These are phyloP conservation scores for Sinelater perroti DNA, from an alignment of 2,888 invertebrate genomes.

Conservation along the genomic window DNA sequence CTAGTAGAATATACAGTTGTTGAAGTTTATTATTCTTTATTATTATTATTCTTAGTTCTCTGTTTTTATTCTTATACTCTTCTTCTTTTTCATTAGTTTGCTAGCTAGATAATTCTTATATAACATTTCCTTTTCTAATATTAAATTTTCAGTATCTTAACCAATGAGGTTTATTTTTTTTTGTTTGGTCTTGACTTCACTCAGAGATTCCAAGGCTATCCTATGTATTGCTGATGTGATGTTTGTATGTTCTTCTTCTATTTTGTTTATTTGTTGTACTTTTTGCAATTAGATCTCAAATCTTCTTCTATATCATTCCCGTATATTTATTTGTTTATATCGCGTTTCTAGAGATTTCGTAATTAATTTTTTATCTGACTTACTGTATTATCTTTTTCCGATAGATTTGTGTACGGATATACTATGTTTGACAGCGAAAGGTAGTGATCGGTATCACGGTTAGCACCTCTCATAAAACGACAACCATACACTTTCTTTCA, in stretches of 20 bases:
- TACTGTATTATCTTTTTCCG: not conserved
- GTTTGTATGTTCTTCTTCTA: conserved; percentile 1
- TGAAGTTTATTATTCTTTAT: not conserved
- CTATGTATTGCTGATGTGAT: not conserved
- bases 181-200: not conserved
- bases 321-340: conserved; percentile 1
- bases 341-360: not conserved
- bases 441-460: conserved; percentile 1
- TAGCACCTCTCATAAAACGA: not conserved
- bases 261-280: not conserved
- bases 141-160: too few species aligned
- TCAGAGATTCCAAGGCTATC: conserved; percentile 1
- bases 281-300: not conserved
- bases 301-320: not conserved
- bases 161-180: not conserved
- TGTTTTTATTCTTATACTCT: not conserved
- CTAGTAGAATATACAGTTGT: not conserved
- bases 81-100: not conserved
- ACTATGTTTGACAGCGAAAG: not conserved
- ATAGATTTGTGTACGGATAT: not conserved
- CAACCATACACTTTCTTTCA: too few species aligned
- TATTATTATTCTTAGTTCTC: not conserved
- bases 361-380: not conserved
- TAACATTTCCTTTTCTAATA: too few species aligned
- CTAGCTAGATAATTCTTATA: too few species aligned